phyloP scores from a whole-genome alignment of 2,888 invertebrate species.

The Drosophila paracracens region DNA sequence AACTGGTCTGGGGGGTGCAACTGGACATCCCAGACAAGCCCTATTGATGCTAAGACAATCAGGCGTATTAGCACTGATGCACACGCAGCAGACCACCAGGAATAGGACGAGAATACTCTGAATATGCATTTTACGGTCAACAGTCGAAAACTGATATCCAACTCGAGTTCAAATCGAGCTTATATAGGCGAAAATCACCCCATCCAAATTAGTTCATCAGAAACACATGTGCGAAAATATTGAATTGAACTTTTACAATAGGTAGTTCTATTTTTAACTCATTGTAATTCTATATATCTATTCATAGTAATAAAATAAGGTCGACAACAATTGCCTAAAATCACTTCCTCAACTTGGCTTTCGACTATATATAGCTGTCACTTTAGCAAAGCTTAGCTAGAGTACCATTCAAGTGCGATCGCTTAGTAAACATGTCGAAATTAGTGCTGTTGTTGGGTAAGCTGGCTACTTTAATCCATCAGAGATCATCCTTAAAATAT shows the following conservation, averaged over 20 bases:
- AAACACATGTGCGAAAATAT: background rate
- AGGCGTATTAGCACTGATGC: constrained; percentile 12
- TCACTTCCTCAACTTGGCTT: constrained; percentile 4
- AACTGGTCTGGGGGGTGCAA: background rate
- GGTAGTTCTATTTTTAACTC: background rate
- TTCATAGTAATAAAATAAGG: background rate
- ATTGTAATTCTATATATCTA: background rate
- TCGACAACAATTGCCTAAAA: constrained; percentile 6
- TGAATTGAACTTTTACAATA: background rate
- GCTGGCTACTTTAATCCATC: background rate
- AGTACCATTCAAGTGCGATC: background rate
- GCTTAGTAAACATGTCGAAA: constrained; percentile 49
- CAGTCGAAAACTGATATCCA: constrained; percentile 23
- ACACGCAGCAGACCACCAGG: constrained; percentile 21
- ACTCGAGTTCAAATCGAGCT: background rate
- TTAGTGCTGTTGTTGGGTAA: constrained; percentile 52
- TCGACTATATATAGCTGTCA: constrained; percentile 37
- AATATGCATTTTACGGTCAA: constrained; percentile 32
- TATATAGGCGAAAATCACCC: constrained; percentile 31
- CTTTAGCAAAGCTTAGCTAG: background rate
- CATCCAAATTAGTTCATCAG: background rate
- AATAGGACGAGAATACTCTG: constrained; percentile 25
- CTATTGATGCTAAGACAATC: constrained; percentile 32
- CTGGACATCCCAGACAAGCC: constrained; percentile 27
- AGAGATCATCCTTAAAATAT: background rate